phyloP scores from a whole-genome alignment of 2,797 vertebrate genomes.

The Rhincodon typus region DNA sequence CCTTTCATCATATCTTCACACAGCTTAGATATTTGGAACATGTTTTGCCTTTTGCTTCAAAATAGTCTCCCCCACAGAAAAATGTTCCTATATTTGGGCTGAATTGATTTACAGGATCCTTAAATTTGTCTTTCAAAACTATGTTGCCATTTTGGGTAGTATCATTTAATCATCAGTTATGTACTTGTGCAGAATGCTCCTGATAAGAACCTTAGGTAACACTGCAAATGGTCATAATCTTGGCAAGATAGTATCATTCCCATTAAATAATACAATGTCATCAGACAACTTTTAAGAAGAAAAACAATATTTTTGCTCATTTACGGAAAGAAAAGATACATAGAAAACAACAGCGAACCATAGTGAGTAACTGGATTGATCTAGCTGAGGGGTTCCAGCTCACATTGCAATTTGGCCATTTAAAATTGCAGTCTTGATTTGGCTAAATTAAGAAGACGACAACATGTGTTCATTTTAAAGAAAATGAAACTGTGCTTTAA shows the following conservation, averaged over 20 bases:
- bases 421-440: neutral
- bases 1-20: neutral
- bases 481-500: neutral
- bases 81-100: slow-evolving; percentile 5
- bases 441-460: neutral
- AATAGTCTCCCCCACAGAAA: neutral
- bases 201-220: neutral
- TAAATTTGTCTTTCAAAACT: neutral
- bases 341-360: neutral
- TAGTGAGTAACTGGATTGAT: neutral
- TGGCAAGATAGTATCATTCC: neutral
- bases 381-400: neutral
- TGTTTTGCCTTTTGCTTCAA: neutral
- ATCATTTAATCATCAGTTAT: slow-evolving; percentile 11
- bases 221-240: neutral
- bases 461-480: neutral
- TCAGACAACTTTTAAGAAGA: neutral
- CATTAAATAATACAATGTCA: slow-evolving; percentile 4
- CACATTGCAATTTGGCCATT: neutral
- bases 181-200: neutral
- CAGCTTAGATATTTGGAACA: neutral
- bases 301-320: neutral
- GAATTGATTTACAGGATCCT: neutral
- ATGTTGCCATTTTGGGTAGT: neutral
- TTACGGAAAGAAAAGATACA: neutral